phyloP scores from a whole-genome alignment of 2,888 invertebrate species.

The Pristionchus arcanus region DNA sequence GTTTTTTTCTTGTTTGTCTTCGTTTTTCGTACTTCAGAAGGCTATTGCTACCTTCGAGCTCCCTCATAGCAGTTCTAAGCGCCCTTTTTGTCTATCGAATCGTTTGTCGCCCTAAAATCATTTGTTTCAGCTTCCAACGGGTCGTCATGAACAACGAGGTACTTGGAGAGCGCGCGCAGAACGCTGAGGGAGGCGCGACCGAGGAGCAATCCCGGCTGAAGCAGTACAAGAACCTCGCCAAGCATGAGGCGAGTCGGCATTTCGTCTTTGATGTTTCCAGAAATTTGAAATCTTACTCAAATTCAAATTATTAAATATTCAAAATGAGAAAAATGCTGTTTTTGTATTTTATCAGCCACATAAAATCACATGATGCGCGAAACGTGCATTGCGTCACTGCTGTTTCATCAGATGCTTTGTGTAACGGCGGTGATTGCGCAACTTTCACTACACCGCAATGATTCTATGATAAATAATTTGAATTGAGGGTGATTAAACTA shows the following conservation, averaged over 20 bases:
- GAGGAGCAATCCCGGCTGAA: conserved; percentile 64
- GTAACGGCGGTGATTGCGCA: neutral
- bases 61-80: neutral
- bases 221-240: conserved; percentile 75
- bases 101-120: neutral
- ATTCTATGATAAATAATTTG: neutral
- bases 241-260: conserved; percentile 68
- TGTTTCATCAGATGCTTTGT: neutral
- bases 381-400: neutral
- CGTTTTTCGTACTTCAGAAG: neutral
- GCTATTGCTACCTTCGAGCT: neutral
- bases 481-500: neutral
- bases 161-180: conserved; percentile 38
- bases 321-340: no score
- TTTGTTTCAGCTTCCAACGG: neutral
- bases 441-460: neutral
- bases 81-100: neutral
- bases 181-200: neutral
- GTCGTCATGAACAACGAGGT: conserved; percentile 54
- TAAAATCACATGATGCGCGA: no score
- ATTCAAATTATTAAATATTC: neutral
- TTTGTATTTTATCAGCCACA: no score
- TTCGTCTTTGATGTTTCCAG: no score
- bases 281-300: no score
- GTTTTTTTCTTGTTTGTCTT: neutral